phyloP scores from a whole-genome alignment of 2,113 vertebrate species.

The Bagarius yarrelli region DNA sequence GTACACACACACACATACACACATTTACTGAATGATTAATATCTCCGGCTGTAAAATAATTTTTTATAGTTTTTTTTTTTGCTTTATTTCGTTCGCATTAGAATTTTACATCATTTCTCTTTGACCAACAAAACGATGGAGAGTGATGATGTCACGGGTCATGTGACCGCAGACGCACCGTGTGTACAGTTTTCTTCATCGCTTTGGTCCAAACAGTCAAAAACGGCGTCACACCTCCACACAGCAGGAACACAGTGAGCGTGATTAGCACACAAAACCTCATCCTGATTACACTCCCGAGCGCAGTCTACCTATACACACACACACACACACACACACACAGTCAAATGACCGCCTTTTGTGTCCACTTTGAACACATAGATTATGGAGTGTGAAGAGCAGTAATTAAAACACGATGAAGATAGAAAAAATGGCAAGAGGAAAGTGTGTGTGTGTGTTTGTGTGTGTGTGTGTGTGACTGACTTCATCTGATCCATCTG shows the following conservation, averaged over 20 bases:
- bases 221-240: conserved; percentile 81
- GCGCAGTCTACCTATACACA: conserved; percentile 77
- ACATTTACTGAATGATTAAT: background rate
- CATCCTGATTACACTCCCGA: conserved; percentile 77
- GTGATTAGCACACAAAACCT: conserved; percentile 80
- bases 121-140: too few relatives aligned
- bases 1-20: background rate
- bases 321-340: conserved; percentile 29
- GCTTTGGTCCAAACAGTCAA: conserved; percentile 82
- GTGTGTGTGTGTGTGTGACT: conserved; percentile 14
- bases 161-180: conserved; percentile 59
- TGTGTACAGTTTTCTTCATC: conserved; percentile 80
- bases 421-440: background rate
- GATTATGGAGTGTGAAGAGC: conserved; percentile 21
- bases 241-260: conserved; percentile 79
- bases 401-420: conserved; percentile 46
- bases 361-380: background rate
- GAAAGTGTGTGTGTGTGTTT: conserved; percentile 8
- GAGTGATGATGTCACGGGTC: background rate
- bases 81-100: too few relatives aligned
- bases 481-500: conserved; percentile 86
- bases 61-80: background rate
- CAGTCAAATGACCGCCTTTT: too few relatives aligned
- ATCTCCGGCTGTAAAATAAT: background rate
- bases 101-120: too few relatives aligned